A percentile compares a stretch with the other conserved stretches of the same genome.
Conservation (phyloP, 1,140 invertebrate species). For the Pissodes strobi region DNA sequence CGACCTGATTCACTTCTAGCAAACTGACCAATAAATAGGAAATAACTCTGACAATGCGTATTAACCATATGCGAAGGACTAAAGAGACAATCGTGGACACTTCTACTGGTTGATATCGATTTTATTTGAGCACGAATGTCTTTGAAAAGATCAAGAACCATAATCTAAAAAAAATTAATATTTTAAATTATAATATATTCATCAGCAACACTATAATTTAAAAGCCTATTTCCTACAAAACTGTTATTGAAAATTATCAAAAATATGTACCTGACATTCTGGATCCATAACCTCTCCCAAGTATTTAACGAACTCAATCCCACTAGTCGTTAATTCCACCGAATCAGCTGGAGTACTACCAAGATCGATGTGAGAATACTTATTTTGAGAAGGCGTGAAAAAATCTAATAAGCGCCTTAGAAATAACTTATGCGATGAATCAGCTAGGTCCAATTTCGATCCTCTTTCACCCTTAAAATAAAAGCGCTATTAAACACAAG, state of each 20-base stretch:
- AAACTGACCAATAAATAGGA: constrained; percentile 87
- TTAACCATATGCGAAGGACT: constrained; percentile 85
- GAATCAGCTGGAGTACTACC: constrained; percentile 57
- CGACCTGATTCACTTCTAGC: constrained; percentile 76
- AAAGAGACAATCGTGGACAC: constrained; percentile 85
- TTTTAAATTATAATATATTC: too few relatives aligned
- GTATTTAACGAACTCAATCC: constrained; percentile 78
- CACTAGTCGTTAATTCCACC: constrained; percentile 70
- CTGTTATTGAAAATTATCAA: constrained; percentile 11
- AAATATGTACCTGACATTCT: constrained; percentile 38
- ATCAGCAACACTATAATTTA: too few relatives aligned
- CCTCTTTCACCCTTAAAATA: constrained; percentile 48
- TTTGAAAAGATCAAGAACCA: constrained; percentile 77
- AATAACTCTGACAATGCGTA: constrained; percentile 91
- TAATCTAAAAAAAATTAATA: constrained; percentile 14
- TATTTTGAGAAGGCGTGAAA: constrained; percentile 84
- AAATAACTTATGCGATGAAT: constrained; percentile 79
- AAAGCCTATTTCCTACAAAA: too few relatives aligned
- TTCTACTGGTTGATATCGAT: constrained; percentile 71
- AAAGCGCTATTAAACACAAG: too few relatives aligned
- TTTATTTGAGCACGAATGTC: constrained; percentile 80
- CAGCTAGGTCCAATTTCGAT: constrained; percentile 63
- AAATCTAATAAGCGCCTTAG: constrained; percentile 82
- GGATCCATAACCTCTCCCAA: constrained; percentile 67
- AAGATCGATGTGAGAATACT: constrained; percentile 76